phyloP scores from a whole-genome alignment of 2,888 invertebrate genomes.

The Lasioglossum leucozonium region DNA sequence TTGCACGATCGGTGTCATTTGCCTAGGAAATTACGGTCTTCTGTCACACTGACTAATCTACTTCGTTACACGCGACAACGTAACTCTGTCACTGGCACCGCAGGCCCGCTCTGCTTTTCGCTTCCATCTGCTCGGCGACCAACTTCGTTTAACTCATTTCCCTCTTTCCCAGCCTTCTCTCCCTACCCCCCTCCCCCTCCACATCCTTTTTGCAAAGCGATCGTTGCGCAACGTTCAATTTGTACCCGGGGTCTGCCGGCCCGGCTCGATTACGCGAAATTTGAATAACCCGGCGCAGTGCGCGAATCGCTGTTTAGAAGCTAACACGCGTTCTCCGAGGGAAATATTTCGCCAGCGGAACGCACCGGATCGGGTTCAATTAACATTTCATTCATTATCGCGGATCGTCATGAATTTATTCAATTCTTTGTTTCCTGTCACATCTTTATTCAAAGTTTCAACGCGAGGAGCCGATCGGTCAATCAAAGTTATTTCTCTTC shows the following conservation, averaged over 20 bases:
- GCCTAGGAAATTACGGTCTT: slow-evolving; percentile 81
- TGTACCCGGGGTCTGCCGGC: not conserved
- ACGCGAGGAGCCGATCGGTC: not conserved
- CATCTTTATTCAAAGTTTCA: not conserved
- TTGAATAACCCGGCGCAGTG: not conserved
- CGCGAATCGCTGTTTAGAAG: slow-evolving; percentile 1
- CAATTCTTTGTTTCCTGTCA: not conserved
- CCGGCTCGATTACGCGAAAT: not conserved
- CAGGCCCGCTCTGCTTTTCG: slow-evolving; percentile 61
- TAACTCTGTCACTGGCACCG: slow-evolving; percentile 79
- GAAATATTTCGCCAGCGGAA: not conserved
- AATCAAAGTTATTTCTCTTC: too few species aligned
- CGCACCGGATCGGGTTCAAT: not conserved
- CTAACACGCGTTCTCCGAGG: not conserved
- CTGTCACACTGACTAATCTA: slow-evolving; percentile 82
- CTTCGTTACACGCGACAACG: slow-evolving; percentile 82
- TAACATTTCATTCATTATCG: not conserved
- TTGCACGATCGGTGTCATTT: slow-evolving; percentile 82
- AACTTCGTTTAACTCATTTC: slow-evolving; percentile 65
- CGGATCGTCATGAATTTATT: not conserved
- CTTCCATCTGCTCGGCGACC: slow-evolving; percentile 38
- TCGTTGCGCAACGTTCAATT: slow-evolving; percentile 14
- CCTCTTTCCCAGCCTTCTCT: slow-evolving; percentile 19
- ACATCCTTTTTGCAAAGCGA: slow-evolving; percentile 41
- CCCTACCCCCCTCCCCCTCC: too few species aligned